Base-by-base conservation (phyloP, 2,113 vertebrate genomes). In the Serranochromis macrocephalus region DNA sequence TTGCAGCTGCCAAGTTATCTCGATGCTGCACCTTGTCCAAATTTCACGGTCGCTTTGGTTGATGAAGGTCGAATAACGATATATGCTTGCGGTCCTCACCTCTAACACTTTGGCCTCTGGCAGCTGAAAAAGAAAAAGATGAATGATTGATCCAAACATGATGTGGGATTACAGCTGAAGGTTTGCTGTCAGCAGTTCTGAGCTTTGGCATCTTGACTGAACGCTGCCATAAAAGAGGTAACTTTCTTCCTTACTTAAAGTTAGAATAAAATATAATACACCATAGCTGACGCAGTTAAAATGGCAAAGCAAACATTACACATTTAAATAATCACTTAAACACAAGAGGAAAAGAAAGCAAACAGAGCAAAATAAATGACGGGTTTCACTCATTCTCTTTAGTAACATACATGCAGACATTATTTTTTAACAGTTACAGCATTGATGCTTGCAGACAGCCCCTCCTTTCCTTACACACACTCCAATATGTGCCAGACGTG, bases 11-110 rank as follows among this genome's bases (percentile, higher is more conserved):
- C 36, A 78, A 82, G 84, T 53, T 80, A 90, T 83, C 82, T 82
- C 68, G 75, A 89, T 87, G 82, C 83, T 51, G 71, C 94, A 94
- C 81, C 91, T 93, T 94, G 89, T 93, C 89, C 89, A 93, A 19
- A 94, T 96, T 94, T 94, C 91, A 94, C 2, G 82, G 91, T 90
- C 33, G 83, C 87, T 93, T 88, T 90, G 29, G 87, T 79, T 90
- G 82, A 92, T 90, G 87, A 85, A 84, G 87, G 88, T 91, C 5
- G 19, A 36, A 12, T 86, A 82, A 38, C 90, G 91, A 95, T 87
- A 93, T 92, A 93, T 94, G 87, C 81, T 80, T 36, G 81, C 71
- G 73, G 79, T 38, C 33, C 21, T 85, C 91, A 94, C 92, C 93
- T 91, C 85, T 94, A 42, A 86, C 89, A 40, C 78, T 6, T 21